phyloP scores from a whole-genome alignment of 1,140 invertebrate species.

The Potamilus streckersoni region DNA sequence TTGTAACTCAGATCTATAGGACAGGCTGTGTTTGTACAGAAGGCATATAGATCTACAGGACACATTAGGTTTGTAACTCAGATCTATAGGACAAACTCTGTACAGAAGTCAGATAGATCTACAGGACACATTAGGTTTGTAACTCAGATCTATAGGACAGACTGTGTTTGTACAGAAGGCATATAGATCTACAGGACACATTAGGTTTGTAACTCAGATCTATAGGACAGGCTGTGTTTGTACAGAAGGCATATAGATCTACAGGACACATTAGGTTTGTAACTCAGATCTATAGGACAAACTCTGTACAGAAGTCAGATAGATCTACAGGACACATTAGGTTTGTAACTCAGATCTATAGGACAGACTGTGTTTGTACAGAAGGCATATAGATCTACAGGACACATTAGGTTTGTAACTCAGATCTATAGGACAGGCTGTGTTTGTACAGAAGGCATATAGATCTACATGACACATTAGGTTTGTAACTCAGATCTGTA shows the following conservation, averaged over 20 bases:
- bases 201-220: constrained; percentile 62
- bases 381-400: too few species aligned
- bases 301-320: constrained; percentile 61
- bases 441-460: constrained; percentile 61
- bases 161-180: constrained; percentile 32
- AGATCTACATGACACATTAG: constrained; percentile 37
- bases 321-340: constrained; percentile 38
- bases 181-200: constrained; percentile 25
- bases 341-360: constrained; percentile 5
- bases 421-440: too few species aligned
- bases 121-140: constrained; percentile 38
- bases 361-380: constrained; percentile 50
- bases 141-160: constrained; percentile 18
- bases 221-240: too few species aligned
- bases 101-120: constrained; percentile 54
- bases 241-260: too few species aligned
- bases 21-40: constrained; percentile 55
- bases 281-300: constrained; percentile 33
- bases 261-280: constrained; percentile 55
- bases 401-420: too few species aligned
- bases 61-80: constrained; percentile 26
- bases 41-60: constrained; percentile 54
- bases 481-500: constrained; percentile 7
- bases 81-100: constrained; percentile 37
- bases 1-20: constrained; percentile 14